phyloP scores from a whole-genome alignment of 2,888 invertebrate genomes.

The Amiota communis region DNA sequence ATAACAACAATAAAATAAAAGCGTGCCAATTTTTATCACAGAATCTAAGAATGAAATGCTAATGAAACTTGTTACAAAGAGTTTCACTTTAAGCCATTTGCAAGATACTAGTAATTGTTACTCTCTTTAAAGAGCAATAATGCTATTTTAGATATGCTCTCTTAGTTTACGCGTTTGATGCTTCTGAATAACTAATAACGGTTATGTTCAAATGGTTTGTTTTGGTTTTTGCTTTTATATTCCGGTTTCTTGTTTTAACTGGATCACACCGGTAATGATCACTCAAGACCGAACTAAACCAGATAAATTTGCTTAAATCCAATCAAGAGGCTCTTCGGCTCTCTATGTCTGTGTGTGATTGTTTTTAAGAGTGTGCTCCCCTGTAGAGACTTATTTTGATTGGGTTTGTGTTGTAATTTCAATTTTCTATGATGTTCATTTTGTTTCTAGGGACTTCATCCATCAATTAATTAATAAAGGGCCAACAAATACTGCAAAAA shows the following conservation, averaged over 20 bases:
- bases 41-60: neutral
- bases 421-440: neutral
- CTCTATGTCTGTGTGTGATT: slow-evolving; percentile 30
- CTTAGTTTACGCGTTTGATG: neutral
- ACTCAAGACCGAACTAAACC: slow-evolving; percentile 65
- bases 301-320: slow-evolving; percentile 68
- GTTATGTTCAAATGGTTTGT: slow-evolving; percentile 5
- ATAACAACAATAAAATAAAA: neutral
- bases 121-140: neutral
- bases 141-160: neutral
- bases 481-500: neutral
- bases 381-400: neutral
- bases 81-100: neutral
- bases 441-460: neutral
- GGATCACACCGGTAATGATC: slow-evolving; percentile 67
- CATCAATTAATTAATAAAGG: slow-evolving; percentile 6
- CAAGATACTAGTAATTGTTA: neutral
- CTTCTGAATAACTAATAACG: neutral
- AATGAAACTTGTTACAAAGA: neutral
- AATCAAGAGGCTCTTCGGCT: slow-evolving; percentile 42
- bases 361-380: neutral
- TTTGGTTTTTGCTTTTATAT: slow-evolving; percentile 34
- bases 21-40: slow-evolving; percentile 2
- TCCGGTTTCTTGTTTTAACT: slow-evolving; percentile 62
- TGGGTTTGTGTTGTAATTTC: slow-evolving; percentile 14